A percentile compares a stretch with the other conserved stretches of the same genome.
These are phyloP conservation scores for Neuroterus valhalla DNA, from an alignment of 1,140 invertebrate species.

Conservation along the genomic window DNA sequence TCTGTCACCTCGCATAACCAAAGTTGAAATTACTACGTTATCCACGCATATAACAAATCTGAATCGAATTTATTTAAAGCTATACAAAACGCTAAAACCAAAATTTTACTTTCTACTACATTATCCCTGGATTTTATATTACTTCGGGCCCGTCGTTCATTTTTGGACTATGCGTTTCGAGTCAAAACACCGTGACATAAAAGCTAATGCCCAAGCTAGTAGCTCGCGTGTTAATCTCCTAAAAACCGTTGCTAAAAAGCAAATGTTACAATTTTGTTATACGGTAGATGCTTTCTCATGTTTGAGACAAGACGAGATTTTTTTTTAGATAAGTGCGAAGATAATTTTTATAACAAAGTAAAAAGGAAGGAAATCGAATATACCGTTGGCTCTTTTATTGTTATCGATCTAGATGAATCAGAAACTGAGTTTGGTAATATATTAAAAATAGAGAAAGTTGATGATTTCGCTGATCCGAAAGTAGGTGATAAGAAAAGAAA, in stretches of 20 bases:
- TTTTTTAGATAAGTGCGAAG: no score
- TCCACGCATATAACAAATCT: background rate
- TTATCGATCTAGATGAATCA: no score
- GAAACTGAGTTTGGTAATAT: no score
- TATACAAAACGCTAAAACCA: slow-evolving; percentile 14
- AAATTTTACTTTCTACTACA: slow-evolving; percentile 27
- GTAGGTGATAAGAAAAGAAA: no score
- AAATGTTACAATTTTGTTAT: no score
- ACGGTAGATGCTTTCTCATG: no score
- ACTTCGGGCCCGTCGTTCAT: slow-evolving; percentile 13
- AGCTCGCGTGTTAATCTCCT: background rate
- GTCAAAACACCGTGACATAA: background rate
- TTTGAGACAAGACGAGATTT: no score
- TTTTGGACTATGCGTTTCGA: slow-evolving; percentile 29
- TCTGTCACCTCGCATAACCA: background rate
- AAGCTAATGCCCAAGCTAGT: slow-evolving; percentile 6
- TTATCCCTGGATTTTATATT: slow-evolving; percentile 17
- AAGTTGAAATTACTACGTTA: background rate
- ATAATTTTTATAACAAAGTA: no score
- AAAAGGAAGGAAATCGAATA: no score
- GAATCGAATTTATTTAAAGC: background rate
- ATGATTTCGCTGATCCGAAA: no score
- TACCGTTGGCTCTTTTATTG: no score
- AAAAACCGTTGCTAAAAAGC: background rate
- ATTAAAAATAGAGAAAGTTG: no score